These are phyloP conservation scores for Centropus bengalensis DNA, from an alignment of 2,113 vertebrate genomes.

Conservation along the genomic window DNA sequence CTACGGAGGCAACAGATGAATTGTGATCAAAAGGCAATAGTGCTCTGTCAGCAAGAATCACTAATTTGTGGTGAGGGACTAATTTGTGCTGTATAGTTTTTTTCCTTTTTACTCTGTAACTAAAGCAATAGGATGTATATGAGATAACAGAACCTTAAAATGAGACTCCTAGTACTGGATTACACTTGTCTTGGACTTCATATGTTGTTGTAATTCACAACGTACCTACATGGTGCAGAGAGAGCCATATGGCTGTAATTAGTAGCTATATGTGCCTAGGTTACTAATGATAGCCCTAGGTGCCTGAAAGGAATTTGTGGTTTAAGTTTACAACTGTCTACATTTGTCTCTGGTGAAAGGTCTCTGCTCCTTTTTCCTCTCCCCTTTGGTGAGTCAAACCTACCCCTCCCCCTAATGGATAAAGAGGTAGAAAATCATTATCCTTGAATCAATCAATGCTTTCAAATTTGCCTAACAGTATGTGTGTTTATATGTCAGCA, in stretches of 20 bases:
- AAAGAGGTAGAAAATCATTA: not conserved
- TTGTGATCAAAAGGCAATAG: not conserved
- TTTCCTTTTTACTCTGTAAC: not conserved
- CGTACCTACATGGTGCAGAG: not conserved
- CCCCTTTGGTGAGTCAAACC: not conserved
- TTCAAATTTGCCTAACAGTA: not conserved
- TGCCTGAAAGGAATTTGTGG: not conserved
- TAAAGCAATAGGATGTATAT: not conserved
- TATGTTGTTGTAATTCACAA: not conserved
- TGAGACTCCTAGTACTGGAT: not conserved
- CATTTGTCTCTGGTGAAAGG: not conserved
- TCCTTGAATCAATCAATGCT: not conserved
- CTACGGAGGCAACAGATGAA: not conserved
- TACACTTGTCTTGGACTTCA: not conserved
- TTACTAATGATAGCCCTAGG: not conserved
- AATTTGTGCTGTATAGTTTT: not conserved
- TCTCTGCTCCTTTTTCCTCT: not conserved
- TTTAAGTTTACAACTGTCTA: not conserved
- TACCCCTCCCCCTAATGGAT: not conserved
- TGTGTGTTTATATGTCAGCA: fast-evolving
- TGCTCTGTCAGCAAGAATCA: not conserved
- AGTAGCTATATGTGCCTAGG: not conserved
- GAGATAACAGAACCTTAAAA: not conserved
- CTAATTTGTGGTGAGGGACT: not conserved
- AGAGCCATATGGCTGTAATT: not conserved